Evolutionary conservation across 2,113 vertebrate genomes (phyloP), one percentile per base, ranked within the genome.

Genomic region (Aphyosemion australe): DNA sequence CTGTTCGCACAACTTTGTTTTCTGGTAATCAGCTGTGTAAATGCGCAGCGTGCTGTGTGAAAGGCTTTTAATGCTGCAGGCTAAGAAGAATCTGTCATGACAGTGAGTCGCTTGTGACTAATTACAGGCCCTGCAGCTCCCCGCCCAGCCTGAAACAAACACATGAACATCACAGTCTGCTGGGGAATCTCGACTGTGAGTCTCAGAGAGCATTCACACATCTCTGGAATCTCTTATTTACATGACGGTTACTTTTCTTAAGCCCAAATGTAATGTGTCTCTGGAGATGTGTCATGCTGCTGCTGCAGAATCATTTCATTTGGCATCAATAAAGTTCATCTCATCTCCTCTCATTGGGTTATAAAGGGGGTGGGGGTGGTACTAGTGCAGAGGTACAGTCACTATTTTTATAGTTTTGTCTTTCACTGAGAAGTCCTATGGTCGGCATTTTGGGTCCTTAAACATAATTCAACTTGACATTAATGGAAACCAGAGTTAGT

Each of bases 61-160:
- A 80, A 57, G 18, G 61, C 45, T 74, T 77, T 78, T 52, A 84
- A 79, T 21, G 65, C 84, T 79, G 37, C 49, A n/a, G 77, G 81
- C 79, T 50, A 79, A 61, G 52, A 71, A 79, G 76, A 72, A 65
- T 80, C 59, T 68, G 73, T 83, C 79, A 72, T 72, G 76, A 68
- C 79, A 77, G 74, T 72, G 81, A 84, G 65, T 80, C 75, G 64
- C 69, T 78, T 82, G 75, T 76, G 78, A 76, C 80, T 87, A 86
- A 87, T 81, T 83, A 83, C 59, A 84, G 82, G 73, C 68, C 83
- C 80, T 46, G 83, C 56, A 83, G 83, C 83, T 84, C 74, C 75
- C 66, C 69, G 19, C 72, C 68, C 70, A 63, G 69, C 72, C 75
- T 77, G 66, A 41, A 19, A 59, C 74, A 69, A 83, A 43, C 61